Conservation (phyloP, 1,140 invertebrate species). For the Trichonephila clavata region DNA sequence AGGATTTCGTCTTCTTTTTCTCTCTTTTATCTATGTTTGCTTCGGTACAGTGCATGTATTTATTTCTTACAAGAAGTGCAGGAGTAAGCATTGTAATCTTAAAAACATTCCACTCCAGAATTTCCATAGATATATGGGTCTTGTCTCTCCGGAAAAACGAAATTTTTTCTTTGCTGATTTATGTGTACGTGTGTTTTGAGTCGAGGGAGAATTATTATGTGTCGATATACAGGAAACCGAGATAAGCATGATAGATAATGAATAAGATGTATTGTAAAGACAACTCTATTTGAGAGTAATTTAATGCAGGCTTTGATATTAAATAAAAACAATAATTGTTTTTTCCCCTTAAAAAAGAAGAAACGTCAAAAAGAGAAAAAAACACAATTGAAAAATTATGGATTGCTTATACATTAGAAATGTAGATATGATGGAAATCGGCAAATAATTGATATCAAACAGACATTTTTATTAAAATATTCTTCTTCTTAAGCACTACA, state of each 20-base stretch:
- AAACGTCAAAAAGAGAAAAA: too few relatives aligned
- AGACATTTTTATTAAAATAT: too few relatives aligned
- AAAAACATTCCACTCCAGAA: constrained; percentile 56
- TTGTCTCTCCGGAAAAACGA: neutral
- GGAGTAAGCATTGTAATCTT: constrained; percentile 48
- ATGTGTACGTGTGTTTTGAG: neutral
- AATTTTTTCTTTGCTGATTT: neutral
- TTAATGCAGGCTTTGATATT: too few relatives aligned
- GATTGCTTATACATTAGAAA: too few relatives aligned
- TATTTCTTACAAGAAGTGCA: constrained; percentile 15
- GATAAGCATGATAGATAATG: neutral
- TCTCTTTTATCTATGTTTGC: neutral
- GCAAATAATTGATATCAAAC: too few relatives aligned
- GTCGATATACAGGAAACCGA: neutral
- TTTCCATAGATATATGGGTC: constrained; percentile 64
- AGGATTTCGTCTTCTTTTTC: neutral
- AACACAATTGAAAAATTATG: too few relatives aligned
- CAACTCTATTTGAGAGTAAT: too few relatives aligned
- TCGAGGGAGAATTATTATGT: neutral
- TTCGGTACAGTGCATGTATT: constrained; percentile 23
- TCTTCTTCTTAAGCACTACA: too few relatives aligned
- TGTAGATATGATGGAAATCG: too few relatives aligned
- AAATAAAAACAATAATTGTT: too few relatives aligned
- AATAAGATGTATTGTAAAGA: neutral
- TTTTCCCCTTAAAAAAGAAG: too few relatives aligned